These are phyloP conservation scores for Echinarachnius parma DNA, from an alignment of 53 echinoderm and acorn worm genomes.

Conservation along the genomic window DNA sequence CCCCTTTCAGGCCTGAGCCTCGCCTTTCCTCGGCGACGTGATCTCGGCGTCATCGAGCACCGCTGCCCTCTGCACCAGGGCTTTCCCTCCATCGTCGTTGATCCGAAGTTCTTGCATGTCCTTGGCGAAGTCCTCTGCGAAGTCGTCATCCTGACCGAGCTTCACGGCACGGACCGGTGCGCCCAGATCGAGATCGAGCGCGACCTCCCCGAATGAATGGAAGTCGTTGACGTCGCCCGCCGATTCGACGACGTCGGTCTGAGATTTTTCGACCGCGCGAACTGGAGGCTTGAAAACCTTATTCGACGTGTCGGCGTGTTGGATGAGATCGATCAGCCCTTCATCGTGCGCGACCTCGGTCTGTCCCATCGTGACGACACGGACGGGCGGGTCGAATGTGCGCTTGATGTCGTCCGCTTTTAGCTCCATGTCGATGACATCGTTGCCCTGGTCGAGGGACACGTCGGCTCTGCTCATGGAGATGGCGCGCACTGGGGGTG, in stretches of 20 bases:
- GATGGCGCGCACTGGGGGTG: conserved; percentile 34
- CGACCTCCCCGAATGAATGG: conserved; percentile 3
- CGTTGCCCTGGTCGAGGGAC: background rate
- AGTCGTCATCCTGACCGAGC: conserved; percentile 14
- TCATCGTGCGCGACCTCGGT: conserved; percentile 14
- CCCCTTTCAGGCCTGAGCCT: too few relatives aligned
- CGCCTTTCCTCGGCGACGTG: too few relatives aligned
- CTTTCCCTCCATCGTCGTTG: background rate
- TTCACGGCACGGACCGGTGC: conserved; percentile 25
- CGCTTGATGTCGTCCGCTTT: conserved; percentile 16
- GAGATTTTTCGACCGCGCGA: conserved; percentile 25
- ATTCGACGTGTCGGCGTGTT: background rate
- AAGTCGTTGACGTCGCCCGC: conserved; percentile 17
- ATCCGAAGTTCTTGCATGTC: conserved; percentile 5
- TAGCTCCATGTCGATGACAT: conserved; percentile 31
- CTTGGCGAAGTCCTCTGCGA: background rate
- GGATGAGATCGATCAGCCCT: conserved; percentile 27
- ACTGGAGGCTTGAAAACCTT: conserved; percentile 16
- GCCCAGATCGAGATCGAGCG: conserved; percentile 14
- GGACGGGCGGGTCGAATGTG: conserved; percentile 29
- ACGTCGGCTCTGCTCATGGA: conserved; percentile 18
- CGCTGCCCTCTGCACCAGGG: conserved; percentile 11
- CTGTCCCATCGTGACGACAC: conserved; percentile 26
- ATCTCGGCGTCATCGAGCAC: conserved; percentile 20
- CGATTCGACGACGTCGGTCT: conserved; percentile 1